Percentiles rank a stretch among this genome's conserved stretches.
These are phyloP conservation scores for Lordiphosa collinella DNA, from an alignment of 1,140 invertebrate genomes.

Conservation along the genomic window DNA sequence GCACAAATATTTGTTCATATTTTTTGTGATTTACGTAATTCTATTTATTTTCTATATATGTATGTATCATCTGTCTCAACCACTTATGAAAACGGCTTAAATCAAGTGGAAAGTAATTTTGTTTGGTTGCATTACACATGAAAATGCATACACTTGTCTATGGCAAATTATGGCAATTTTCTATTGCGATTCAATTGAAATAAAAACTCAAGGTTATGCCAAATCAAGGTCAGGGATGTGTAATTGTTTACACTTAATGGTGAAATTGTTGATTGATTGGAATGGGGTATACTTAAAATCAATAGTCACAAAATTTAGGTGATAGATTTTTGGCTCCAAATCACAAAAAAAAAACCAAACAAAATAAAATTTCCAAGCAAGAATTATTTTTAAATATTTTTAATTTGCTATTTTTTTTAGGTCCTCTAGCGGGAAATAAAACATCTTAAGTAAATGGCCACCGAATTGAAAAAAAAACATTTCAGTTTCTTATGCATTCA, in stretches of 20 bases:
- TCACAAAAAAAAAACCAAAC: too few species aligned
- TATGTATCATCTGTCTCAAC: slow-evolving; percentile 8
- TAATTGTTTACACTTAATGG: slow-evolving; percentile 28
- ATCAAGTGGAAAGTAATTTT: slow-evolving; percentile 5
- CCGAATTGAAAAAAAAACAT: too few species aligned
- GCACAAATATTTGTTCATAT: slow-evolving; percentile 28
- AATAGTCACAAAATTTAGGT: neutral
- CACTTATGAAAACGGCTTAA: slow-evolving; percentile 3
- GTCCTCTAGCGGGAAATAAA: too few species aligned
- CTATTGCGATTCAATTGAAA: slow-evolving; percentile 28
- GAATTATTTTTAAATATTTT: too few species aligned
- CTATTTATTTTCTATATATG: slow-evolving; percentile 28
- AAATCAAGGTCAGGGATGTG: slow-evolving; percentile 11
- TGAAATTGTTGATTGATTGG: slow-evolving; percentile 4
- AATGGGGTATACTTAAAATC: neutral
- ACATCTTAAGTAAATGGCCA: too few species aligned
- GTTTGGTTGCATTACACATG: slow-evolving; percentile 26
- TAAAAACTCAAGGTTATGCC: slow-evolving; percentile 17
- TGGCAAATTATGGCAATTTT: slow-evolving; percentile 29
- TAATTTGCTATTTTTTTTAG: too few species aligned
- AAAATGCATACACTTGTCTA: slow-evolving; percentile 14
- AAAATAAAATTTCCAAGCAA: too few species aligned
- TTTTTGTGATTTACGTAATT: slow-evolving; percentile 36
- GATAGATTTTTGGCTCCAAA: too few species aligned
- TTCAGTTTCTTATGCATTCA: too few species aligned